Evolutionary conservation across 1,140 invertebrate species (phyloP).

Genomic region (Melipona quadrifasciata): DNA sequence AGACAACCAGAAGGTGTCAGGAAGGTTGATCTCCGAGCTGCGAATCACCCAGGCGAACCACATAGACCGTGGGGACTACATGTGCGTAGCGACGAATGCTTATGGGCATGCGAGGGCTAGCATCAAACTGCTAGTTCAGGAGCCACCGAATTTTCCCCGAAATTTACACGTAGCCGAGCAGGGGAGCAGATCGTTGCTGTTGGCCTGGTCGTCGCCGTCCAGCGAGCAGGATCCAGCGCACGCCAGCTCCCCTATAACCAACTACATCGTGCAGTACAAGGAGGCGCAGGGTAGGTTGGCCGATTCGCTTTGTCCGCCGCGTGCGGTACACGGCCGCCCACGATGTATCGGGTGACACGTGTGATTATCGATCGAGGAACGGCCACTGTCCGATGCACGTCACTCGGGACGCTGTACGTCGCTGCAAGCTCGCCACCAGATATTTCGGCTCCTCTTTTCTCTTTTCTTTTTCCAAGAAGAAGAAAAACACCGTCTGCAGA

Average conservation of each 20-base stretch:
- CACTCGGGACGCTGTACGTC: neutral
- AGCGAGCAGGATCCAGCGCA: conserved; percentile 76
- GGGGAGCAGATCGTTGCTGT: conserved; percentile 83
- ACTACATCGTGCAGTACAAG: conserved; percentile 85
- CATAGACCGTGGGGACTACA: conserved; percentile 86
- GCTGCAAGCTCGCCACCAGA: neutral
- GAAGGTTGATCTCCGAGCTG: conserved; percentile 84
- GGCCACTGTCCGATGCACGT: neutral
- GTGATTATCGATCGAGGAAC: conserved; percentile 40
- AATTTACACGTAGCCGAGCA: conserved; percentile 84
- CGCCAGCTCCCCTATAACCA: conserved; percentile 84
- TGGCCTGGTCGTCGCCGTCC: conserved; percentile 84
- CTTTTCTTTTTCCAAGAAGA: no score
- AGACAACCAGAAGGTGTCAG: conserved; percentile 80
- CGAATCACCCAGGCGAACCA: conserved; percentile 84
- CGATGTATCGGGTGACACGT: conserved; percentile 30
- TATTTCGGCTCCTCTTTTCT: neutral
- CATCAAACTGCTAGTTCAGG: conserved; percentile 87
- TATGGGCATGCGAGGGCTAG: conserved; percentile 86
- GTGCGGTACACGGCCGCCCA: conserved; percentile 3
- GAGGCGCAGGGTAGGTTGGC: conserved; percentile 82
- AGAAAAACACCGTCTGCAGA: no score
- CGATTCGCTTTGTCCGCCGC: conserved; percentile 19
- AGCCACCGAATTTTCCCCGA: conserved; percentile 85
- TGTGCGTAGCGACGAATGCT: conserved; percentile 86